Evolutionary conservation across 2,888 invertebrate species (phyloP).

Genomic region (Julus scanicus): DNA sequence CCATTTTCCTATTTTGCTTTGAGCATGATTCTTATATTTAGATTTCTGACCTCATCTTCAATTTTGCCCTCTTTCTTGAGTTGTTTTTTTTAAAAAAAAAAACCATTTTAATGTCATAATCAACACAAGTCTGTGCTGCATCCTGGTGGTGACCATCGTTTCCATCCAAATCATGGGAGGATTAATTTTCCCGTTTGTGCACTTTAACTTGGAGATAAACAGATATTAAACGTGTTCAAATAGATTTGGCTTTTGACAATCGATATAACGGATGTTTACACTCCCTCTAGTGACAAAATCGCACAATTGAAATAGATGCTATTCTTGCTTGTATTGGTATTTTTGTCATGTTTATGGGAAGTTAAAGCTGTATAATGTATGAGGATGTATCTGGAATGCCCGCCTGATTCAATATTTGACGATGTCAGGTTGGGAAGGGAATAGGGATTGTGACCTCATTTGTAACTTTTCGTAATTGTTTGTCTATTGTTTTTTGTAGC

Average conservation of each 20-base stretch:
- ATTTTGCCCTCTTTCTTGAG: neutral
- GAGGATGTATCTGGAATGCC: neutral
- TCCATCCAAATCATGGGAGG: neutral
- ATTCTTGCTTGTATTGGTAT: neutral
- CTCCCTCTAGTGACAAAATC: slow-evolving; percentile 22
- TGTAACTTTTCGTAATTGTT: neutral
- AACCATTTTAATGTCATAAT: neutral
- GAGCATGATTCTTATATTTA: neutral
- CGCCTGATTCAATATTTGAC: neutral
- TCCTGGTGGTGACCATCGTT: too few species aligned
- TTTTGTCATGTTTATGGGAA: neutral
- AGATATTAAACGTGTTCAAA: neutral
- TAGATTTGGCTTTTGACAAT: neutral
- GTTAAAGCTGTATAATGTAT: neutral
- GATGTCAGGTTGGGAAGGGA: neutral
- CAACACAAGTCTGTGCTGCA: too few species aligned
- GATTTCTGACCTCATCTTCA: neutral
- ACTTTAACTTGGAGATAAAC: neutral
- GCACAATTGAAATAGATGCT: neutral
- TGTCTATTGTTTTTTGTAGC: neutral
- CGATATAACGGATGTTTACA: neutral
- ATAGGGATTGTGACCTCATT: neutral
- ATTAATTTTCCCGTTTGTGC: neutral
- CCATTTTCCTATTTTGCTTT: neutral
- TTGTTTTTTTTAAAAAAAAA: neutral